These are phyloP conservation scores for Pica pica DNA, from an alignment of 2,113 vertebrate genomes.

Conservation along the genomic window DNA sequence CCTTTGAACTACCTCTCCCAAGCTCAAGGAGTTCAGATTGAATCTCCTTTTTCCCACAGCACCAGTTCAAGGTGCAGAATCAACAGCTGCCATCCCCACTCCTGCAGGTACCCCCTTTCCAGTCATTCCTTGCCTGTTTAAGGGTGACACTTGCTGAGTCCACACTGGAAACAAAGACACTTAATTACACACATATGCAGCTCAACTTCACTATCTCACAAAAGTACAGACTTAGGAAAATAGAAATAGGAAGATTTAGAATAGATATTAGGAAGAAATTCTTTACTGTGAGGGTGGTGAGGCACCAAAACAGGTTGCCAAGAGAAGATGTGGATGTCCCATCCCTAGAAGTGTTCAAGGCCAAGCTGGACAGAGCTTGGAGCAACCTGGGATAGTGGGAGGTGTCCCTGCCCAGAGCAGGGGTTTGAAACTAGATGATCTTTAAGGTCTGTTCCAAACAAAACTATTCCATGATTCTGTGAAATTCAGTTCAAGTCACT, in stretches of 20 bases:
- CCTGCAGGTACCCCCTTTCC: neutral
- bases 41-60: neutral
- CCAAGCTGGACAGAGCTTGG: neutral
- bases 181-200: fast-evolving
- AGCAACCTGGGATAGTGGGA: neutral
- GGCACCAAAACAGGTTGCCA: neutral
- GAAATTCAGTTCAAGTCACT: neutral
- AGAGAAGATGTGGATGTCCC: neutral
- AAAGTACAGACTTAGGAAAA: neutral
- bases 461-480: neutral
- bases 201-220: neutral
- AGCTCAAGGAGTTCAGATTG: neutral
- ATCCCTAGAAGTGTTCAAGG: neutral
- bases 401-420: neutral
- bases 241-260: neutral
- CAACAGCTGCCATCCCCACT: neutral
- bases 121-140: neutral
- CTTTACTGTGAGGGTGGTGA: neutral
- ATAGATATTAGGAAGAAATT: neutral
- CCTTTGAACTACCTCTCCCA: conserved; percentile 40
- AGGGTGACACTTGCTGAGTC: neutral
- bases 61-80: neutral
- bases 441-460: neutral
- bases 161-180: fast-evolving
- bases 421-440: neutral